These are phyloP conservation scores for Syngnathus rostellatus DNA, from an alignment of 2,797 vertebrate genomes.

Conservation along the genomic window DNA sequence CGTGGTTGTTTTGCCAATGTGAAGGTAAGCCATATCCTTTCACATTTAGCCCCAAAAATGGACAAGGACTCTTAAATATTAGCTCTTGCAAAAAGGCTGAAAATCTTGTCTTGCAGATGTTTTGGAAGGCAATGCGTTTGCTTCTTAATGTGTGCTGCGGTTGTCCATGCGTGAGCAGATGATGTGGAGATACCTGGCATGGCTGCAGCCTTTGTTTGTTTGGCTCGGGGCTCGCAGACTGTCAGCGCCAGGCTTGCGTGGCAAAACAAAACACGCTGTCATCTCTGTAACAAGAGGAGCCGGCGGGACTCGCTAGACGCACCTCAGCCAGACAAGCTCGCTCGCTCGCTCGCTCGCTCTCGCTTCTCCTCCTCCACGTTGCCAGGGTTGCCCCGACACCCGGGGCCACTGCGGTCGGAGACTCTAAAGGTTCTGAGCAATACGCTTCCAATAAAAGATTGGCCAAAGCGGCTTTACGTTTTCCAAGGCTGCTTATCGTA, in stretches of 20 bases:
- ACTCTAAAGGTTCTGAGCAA: neutral
- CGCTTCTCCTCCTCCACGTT: neutral
- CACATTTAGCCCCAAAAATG: too few relatives aligned
- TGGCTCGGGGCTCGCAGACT: slow-evolving; percentile 64
- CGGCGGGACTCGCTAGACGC: slow-evolving; percentile 49
- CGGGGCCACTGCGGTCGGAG: neutral
- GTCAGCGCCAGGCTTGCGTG: slow-evolving; percentile 58
- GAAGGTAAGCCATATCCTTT: too few relatives aligned
- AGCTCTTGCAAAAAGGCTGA: neutral
- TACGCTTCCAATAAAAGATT: too few relatives aligned
- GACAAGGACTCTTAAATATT: too few relatives aligned
- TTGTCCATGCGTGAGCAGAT: slow-evolving; percentile 22
- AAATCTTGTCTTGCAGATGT: slow-evolving; percentile 20
- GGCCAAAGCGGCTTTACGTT: neutral
- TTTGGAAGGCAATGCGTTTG: slow-evolving; percentile 10
- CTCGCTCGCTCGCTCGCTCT: neutral
- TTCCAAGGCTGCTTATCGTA: neutral
- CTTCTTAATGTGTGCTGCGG: slow-evolving; percentile 15
- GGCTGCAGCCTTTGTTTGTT: slow-evolving; percentile 64
- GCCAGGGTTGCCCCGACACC: too few relatives aligned
- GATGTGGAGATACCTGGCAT: slow-evolving; percentile 59
- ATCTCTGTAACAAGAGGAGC: slow-evolving; percentile 66
- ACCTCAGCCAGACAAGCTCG: slow-evolving; percentile 47
- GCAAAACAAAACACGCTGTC: slow-evolving; percentile 70
- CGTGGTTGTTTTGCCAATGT: too few relatives aligned